Base-by-base conservation (phyloP, 2,797 vertebrate species). In the Eulemur rubriventer region DNA sequence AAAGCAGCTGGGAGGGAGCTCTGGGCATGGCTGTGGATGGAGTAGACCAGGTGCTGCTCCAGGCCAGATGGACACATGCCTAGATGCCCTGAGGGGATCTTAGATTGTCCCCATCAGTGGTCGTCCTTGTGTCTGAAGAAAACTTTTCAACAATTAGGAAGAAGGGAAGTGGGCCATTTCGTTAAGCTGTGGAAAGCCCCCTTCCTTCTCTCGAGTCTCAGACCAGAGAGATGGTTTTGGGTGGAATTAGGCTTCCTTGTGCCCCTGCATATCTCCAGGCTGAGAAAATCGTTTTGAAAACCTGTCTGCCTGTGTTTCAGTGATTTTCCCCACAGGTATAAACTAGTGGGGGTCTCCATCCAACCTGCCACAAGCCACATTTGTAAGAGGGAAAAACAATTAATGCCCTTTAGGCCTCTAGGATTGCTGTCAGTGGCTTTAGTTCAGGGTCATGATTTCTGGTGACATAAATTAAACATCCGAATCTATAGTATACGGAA, bases 391-490 rank as follows among this genome's bases (percentile, higher is more conserved):
- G n/a, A n/a, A 20, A 28, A 26, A 10, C 33, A 20, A 52, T 28
- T 10, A 84, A 33, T 26, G 50, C 30, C 30, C 20, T 69, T 88
- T 17, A 48, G 6, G 35, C 69, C 41, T 59, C 55, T 35, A 65
- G 28, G 69, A 30, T 33, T 46, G n/a, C 48, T 35, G 11, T 10
- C 0, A 1, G 46, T 48, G 57, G 10, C 30, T 14, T 82, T n/a
- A 30, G 69, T n/a, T 59, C 89, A 38, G 91, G 73, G 65, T 63
- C 41, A 8, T n/a, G 52, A 67, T 65, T 84, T 93, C 67, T 46
- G 65, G 57, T 28, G 46, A 90, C 20, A 52, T 52, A 82, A 93
- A 57, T 84, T 70, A 87, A 79, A 48, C 33, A 50, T 50, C 61
- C 52, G 57, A 80, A 78, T 83, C 69, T 16, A 41, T 26, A 33